Conservation (phyloP, 92 coral and sea anemone species). For the Porites evermanni region DNA sequence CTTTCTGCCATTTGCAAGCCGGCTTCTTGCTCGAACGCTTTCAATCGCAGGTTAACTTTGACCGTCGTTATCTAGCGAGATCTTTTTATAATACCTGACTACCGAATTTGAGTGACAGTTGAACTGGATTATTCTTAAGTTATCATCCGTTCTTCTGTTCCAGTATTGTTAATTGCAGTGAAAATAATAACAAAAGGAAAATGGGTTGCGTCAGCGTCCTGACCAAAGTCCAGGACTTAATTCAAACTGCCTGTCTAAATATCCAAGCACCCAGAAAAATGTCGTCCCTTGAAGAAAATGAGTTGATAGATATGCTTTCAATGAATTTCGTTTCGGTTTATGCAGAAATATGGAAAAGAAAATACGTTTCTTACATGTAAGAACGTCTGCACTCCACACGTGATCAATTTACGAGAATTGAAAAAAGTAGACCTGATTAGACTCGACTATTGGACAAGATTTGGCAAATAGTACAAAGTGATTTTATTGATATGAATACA, state of each 20-base stretch:
- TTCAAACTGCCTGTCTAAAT: background rate
- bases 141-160: background rate
- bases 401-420: background rate
- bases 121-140: background rate
- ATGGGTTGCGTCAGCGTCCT: background rate
- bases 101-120: background rate
- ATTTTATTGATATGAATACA: too few species aligned
- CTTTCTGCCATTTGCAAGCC: conserved; percentile 8
- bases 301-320: background rate
- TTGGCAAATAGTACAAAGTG: background rate
- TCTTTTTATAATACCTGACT: background rate
- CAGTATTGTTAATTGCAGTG: background rate
- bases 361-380: background rate
- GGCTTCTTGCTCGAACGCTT: background rate
- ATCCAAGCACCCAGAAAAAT: background rate
- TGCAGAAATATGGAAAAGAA: background rate
- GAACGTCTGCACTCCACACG: background rate
- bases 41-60: background rate
- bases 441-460: background rate
- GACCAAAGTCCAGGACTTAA: conserved; percentile 8
- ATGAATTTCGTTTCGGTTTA: background rate
- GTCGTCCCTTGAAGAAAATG: background rate
- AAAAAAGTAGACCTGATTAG: background rate
- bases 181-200: background rate
- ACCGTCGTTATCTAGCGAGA: background rate